Base-by-base conservation (phyloP, 2,888 invertebrate species). In the Orthonychiurus folsomi region DNA sequence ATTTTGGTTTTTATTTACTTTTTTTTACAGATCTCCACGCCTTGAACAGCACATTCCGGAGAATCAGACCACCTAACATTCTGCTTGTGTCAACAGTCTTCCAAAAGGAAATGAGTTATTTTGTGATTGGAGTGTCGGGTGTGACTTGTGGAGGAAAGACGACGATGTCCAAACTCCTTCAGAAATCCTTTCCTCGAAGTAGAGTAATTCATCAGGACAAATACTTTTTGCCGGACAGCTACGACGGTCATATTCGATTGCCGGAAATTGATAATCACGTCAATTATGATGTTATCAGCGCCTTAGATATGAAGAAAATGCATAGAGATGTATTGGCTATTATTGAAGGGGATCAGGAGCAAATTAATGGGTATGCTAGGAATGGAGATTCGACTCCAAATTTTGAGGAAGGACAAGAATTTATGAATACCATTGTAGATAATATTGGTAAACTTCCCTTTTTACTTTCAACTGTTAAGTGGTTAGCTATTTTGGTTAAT, bases 71-170 rank as follows among this genome's bases (percentile, higher is more conserved):
- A 37, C 9, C 5, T 37, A 37, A 37, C 5, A 37, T 15, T 9
- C 5, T 37, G 15, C 15, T 37, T 9, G 9, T 37, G 9, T 5
- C 37, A 9, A 37, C 37, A 15, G 37, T 5, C 9, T 15, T 37
- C 37, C 37, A 37, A 37, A 15, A 15, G 5, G 37, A 60, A 3
- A 71, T 68, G 71, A 65, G 60, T 27, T 68, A 67, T 48, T 70
- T 71, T 56, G 71, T 71, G 3, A 71, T 71, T 24, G 72, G 72
- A 50, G 64, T 72, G 0, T 68, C 68, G 18, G 72, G 72, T 2
- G 65, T 69, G 3, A 72, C 72, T 0, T 68, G 69, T 58, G 69
- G 70, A 18, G 70, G 72, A 2, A 59, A 69, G 50, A 70, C 70
- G 1, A 66, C 64, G 3, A 27, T 70, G 24, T 63, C 68, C 12